Evolutionary conservation across 2,797 vertebrate genomes (phyloP).

Genomic region (Nyctalus aviator): DNA sequence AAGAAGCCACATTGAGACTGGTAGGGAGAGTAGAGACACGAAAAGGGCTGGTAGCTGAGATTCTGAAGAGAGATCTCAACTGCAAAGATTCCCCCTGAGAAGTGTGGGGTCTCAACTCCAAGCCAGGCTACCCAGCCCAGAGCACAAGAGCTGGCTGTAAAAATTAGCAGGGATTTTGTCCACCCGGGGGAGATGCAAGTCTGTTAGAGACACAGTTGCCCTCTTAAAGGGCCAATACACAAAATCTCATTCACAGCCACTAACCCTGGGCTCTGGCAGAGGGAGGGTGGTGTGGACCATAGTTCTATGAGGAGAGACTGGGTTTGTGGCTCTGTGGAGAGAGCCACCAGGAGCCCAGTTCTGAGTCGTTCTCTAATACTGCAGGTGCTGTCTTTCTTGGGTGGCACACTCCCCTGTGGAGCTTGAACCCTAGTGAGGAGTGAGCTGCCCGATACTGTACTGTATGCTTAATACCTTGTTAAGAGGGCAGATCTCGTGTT

Average conservation of each 20-base stretch:
- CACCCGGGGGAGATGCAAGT: not conserved
- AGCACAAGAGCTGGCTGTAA: not conserved
- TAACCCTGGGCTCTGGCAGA: not conserved
- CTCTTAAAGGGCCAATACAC: not conserved
- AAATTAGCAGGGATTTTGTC: not conserved
- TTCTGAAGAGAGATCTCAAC: not conserved
- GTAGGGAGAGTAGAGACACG: not conserved
- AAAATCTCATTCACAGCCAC: not conserved
- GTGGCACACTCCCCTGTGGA: not conserved
- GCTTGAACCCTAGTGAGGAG: not conserved
- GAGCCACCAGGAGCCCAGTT: not conserved
- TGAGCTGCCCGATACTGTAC: not conserved
- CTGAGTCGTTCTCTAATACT: not conserved
- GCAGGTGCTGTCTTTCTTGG: not conserved
- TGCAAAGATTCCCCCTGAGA: not conserved
- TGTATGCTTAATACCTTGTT: not conserved
- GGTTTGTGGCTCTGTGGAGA: not conserved
- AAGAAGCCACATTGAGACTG: not conserved
- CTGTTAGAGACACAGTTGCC: too few species aligned
- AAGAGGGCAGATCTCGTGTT: not conserved
- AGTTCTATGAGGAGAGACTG: not conserved
- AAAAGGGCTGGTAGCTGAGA: not conserved
- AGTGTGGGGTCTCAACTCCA: not conserved
- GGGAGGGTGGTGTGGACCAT: not conserved
- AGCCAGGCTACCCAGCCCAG: not conserved